These are phyloP conservation scores for Pyrocephalus nanus DNA, from an alignment of 2,797 vertebrate species.

Conservation along the genomic window DNA sequence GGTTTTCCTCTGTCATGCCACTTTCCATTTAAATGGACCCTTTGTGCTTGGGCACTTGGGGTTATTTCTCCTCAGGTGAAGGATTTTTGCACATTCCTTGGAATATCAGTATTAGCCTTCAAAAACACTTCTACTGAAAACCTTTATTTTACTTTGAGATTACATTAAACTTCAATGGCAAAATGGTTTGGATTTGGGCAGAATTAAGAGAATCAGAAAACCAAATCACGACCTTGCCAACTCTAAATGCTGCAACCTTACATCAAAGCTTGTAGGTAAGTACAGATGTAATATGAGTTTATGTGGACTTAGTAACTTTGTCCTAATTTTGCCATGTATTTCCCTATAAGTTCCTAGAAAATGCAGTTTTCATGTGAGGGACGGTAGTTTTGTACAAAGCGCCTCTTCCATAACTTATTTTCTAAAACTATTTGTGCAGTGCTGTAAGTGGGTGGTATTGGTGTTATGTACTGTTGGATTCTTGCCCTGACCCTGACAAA, in stretches of 20 bases:
- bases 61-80: background rate
- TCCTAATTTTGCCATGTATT: background rate
- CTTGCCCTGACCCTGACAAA: slow-evolving; percentile 8
- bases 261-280: background rate
- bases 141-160: background rate
- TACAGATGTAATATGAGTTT: background rate
- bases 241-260: background rate
- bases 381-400: background rate
- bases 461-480: background rate
- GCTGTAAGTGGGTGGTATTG: background rate
- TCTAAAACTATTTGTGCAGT: background rate
- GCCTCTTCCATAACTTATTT: background rate
- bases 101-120: background rate
- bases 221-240: background rate
- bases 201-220: background rate
- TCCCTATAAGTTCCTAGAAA: background rate
- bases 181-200: background rate
- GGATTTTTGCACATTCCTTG: background rate
- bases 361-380: background rate
- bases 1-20: background rate
- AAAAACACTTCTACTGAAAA: background rate
- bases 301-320: background rate
- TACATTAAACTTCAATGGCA: background rate
- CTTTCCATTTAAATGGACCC: background rate
- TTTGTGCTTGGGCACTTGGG: background rate